Evolutionary conservation across 2,888 invertebrate species (phyloP), one percentile per base, ranked within the genome.

Genomic region (Acheta domesticus): DNA sequence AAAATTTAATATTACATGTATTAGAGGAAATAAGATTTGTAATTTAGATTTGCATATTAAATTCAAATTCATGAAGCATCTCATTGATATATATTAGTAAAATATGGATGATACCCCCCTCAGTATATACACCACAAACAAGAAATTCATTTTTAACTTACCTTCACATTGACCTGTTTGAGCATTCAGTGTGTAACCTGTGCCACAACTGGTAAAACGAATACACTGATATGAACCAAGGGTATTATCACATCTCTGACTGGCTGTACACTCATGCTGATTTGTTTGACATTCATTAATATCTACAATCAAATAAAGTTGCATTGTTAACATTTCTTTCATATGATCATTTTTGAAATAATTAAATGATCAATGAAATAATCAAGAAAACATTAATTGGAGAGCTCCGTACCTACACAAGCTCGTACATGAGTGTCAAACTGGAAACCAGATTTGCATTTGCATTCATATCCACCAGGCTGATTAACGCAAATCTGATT

Each of bases 151-250:
- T 36, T 36, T 8, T 36, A 36, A 36, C 36, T 36, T 87, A 95
- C 95, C 96, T 88, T 96, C 95, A 86, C 99, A 99, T 79, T 91
- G 89, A 74, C 95, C 94, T 3, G 94, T 94, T 23, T 93, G 92
- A 8, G 94, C 94, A 84, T 98, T 97, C 36, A 98, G 88, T 0
- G 97, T 97, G 86, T 99, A 99, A 0, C 99, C 99, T 0, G 99
- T 99, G 1, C 99, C 99, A 86, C 99, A 99, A 1, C 96, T 94
- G 11, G 94, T 90, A 62, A 93, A 92, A 77, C 97, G 89, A 73
- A 96, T 92, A 86, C 98, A 98, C 36, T 93, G 90, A 86, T 91
- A 97, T 0, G 96, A 96, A 0, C 98, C 96, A 16, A 95, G 90
- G 0, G 95, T 95, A 85, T 96, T 96, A 86, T 96, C 96, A 84